phyloP scores from a whole-genome alignment of 2,113 vertebrate genomes.

The Vidua chalybeata region DNA sequence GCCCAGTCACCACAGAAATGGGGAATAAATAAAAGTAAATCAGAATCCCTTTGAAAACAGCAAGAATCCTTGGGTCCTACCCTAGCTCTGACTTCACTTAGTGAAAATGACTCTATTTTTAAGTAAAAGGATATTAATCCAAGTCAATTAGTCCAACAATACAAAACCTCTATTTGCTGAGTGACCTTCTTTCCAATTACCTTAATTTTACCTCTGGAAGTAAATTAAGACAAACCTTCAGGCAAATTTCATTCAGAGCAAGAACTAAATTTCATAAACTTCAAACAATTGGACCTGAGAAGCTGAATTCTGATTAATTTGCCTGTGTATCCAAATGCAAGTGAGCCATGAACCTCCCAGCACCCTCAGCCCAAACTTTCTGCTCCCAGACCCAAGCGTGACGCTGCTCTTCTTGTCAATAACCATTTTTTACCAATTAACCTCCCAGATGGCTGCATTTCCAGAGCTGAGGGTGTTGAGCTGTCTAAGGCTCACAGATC shows the following conservation, averaged over 20 bases:
- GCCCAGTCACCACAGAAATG: not conserved
- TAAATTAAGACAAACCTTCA: constrained; percentile 13
- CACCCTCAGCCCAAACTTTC: not conserved
- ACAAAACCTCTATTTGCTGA: not conserved
- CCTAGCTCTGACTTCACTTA: not conserved
- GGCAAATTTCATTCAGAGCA: not conserved
- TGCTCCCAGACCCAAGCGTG: not conserved
- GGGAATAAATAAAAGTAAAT: not conserved
- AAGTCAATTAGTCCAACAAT: not conserved
- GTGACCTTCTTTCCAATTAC: not conserved
- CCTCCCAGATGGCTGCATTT: not conserved
- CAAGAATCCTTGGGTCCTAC: not conserved
- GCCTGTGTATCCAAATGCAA: not conserved
- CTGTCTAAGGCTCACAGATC: not conserved
- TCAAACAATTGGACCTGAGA: not conserved
- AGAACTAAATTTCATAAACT: not conserved
- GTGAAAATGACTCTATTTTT: not conserved
- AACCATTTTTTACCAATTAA: not conserved
- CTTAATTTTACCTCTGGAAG: not conserved
- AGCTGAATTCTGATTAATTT: not conserved
- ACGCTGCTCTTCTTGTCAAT: not conserved
- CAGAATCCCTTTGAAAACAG: not conserved
- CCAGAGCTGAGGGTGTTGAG: not conserved
- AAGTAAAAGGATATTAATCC: constrained; percentile 18
- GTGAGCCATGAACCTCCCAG: not conserved